Percentiles rank a stretch among this genome's conserved stretches.
Conservation (phyloP, 2,797 vertebrate genomes). For the Falco columbarius region DNA sequence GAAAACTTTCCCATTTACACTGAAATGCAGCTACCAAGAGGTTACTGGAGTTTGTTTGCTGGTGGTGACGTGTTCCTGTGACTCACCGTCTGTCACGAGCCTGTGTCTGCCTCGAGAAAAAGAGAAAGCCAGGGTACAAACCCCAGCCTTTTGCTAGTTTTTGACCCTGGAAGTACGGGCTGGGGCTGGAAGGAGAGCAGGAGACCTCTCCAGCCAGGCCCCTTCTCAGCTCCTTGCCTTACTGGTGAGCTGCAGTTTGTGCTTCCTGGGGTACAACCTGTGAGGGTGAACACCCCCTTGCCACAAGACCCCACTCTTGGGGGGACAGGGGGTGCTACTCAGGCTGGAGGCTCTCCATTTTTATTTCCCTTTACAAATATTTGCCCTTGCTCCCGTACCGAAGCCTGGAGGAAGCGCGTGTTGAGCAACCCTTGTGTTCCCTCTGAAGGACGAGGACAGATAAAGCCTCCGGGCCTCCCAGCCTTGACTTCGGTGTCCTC, state of each 20-base stretch:
- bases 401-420: accelerated
- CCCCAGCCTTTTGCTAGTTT: not conserved
- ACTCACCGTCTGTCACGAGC: not conserved
- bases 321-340: not conserved
- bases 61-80: constrained; percentile 20
- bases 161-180: not conserved
- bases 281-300: not conserved
- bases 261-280: not conserved
- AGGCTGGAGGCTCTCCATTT: not conserved
- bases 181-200: not conserved
- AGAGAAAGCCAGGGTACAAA: not conserved
- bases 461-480: not conserved
- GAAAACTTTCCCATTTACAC: not conserved
- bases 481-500: not conserved
- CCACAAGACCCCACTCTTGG: not conserved
- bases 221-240: accelerated
- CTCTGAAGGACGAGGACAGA: not conserved
- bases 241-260: not conserved
- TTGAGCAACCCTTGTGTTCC: not conserved
- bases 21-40: not conserved
- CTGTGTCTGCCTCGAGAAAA: not conserved
- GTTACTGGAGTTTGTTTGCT: constrained; percentile 52
- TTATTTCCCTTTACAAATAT: not conserved
- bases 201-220: not conserved
- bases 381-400: accelerated